A percentile compares a stretch with the other conserved stretches of the same genome.
Conservation (phyloP, 2,888 invertebrate genomes). For the Prosapia bicincta region DNA sequence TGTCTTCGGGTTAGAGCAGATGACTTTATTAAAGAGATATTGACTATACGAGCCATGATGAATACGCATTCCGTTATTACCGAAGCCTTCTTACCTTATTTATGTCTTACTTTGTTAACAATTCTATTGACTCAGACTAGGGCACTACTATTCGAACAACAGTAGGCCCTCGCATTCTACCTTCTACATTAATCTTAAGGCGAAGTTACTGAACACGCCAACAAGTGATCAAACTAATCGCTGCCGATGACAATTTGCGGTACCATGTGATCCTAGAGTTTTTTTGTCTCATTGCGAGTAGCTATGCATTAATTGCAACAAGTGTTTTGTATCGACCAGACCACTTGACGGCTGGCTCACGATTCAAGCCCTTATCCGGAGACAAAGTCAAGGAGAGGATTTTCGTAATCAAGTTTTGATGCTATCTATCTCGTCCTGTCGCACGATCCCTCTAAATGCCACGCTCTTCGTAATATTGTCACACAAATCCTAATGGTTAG, state of each 20-base stretch:
- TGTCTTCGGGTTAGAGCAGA: no score
- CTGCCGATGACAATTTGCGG: neutral
- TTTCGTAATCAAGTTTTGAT: slow-evolving; percentile 2
- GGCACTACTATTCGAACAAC: no score
- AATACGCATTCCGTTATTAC: no score
- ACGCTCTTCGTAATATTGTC: neutral
- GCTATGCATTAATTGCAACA: neutral
- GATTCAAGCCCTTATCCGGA: neutral
- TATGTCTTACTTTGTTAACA: no score
- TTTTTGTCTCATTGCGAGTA: neutral
- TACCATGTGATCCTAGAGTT: neutral
- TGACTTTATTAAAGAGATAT: no score
- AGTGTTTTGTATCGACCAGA: neutral
- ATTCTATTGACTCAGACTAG: no score
- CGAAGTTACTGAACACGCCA: neutral
- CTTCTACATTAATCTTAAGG: neutral
- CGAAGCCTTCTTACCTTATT: no score
- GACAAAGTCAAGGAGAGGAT: neutral
- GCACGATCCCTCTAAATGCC: neutral
- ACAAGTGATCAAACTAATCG: no score
- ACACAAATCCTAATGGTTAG: neutral
- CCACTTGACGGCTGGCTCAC: neutral
- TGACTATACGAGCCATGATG: no score
- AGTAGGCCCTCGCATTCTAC: no score
- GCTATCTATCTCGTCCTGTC: neutral